These are phyloP conservation scores for Cartodere bifasciata DNA, from an alignment of 2,888 invertebrate species.

Conservation along the genomic window DNA sequence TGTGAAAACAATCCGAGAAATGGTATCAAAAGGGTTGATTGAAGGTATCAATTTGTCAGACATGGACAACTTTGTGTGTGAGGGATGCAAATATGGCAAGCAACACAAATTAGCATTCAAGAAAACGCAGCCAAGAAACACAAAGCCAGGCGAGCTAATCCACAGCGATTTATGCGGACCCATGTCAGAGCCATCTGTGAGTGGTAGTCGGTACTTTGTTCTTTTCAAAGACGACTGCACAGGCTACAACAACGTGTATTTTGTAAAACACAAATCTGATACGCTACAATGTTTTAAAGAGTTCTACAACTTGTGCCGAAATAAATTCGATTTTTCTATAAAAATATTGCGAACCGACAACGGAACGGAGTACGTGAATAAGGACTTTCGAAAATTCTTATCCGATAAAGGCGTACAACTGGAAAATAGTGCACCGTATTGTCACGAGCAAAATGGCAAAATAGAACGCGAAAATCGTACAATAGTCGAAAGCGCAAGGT, in stretches of 20 bases:
- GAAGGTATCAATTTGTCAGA: slow-evolving; percentile 6
- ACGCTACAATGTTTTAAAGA: slow-evolving; percentile 10
- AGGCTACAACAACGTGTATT: slow-evolving; percentile 11
- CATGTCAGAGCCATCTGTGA: slow-evolving; percentile 11
- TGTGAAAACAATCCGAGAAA: slow-evolving; percentile 8
- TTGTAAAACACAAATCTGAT: slow-evolving; percentile 13
- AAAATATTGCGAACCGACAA: slow-evolving; percentile 12
- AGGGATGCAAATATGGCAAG: slow-evolving; percentile 14
- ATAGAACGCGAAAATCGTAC: too few relatives aligned
- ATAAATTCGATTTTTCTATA: slow-evolving; percentile 10
- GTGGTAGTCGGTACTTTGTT: slow-evolving; percentile 12
- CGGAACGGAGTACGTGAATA: slow-evolving; percentile 12
- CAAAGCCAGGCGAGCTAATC: slow-evolving; percentile 13
- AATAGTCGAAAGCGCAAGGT: too few relatives aligned
- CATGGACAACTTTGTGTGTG: slow-evolving; percentile 14
- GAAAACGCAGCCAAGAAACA: slow-evolving; percentile 4
- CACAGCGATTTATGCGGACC: slow-evolving; percentile 14
- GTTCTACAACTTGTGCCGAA: slow-evolving; percentile 10
- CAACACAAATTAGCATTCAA: slow-evolving; percentile 12
- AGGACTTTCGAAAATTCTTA: slow-evolving; percentile 7
- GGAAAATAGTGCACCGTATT: too few relatives aligned
- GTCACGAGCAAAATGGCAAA: too few relatives aligned
- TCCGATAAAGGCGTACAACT: slow-evolving; percentile 4
- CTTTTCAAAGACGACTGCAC: slow-evolving; percentile 13
- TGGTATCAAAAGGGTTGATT: slow-evolving; percentile 6